Evolutionary conservation across 2,113 vertebrate genomes (phyloP), one percentile per base, ranked within the genome.

Genomic region (Sturnus vulgaris): DNA sequence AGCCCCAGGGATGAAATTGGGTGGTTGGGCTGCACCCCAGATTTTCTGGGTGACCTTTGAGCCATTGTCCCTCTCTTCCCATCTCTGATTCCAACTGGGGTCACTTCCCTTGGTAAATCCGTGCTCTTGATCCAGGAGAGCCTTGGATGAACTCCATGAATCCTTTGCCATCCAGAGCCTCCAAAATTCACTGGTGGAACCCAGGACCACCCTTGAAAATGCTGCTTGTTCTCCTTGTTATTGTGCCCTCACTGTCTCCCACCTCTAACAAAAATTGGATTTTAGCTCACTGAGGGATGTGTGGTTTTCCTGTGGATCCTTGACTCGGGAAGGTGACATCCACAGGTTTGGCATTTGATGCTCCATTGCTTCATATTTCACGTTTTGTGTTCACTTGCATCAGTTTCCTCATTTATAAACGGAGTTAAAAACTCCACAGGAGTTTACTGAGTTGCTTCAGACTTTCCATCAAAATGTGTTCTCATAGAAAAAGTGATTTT

Each of bases 81-180:
- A 5, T 3, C 39, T 12, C 40, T 17, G 8, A 16, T 33, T 19
- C 63, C 46, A 17, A 12, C 5, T 4, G 50, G 21, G 17, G 11
- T 6, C 42, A 8, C 17, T 50, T 14, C 10, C 11, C 49, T 55
- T 7, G 64, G 35, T 21, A 30, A 65, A 39, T 73, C 23, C 1
- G 15, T 30, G 44, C 5, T 20, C 64, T 63, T 22, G 31, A 9
- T 30, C 21, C 59, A 25, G 55, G 44, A 77, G 37, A 77, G 27
- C 2, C 0, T 31, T 55, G 27, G 44, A 18, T 35, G 7, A 33
- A 31, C 7, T 1, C 33, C 31, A 0, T 0, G 31, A 1, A 0
- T 39, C 22, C 44, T 68, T 12, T 35, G 31, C 20, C 53, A 40
- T 53, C 31, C 52, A 7, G 46, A 61, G 23, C 40, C 53, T 63